phyloP scores from a whole-genome alignment of 1,140 invertebrate genomes.

The Druon quercuslanigerum region DNA sequence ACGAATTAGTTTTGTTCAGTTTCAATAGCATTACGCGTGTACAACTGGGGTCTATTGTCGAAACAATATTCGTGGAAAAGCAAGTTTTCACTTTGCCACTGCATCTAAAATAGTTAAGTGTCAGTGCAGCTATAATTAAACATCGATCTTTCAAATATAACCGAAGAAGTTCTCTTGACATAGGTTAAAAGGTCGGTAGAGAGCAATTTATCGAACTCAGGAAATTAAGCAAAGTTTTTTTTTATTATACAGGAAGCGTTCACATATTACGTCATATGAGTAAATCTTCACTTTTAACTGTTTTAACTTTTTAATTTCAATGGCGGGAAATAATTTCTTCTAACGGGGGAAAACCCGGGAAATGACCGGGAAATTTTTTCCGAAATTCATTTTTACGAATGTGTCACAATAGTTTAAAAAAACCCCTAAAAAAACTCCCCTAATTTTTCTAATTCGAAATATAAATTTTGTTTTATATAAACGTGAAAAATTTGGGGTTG shows the following conservation, averaged over 20 bases:
- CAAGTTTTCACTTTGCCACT: not conserved
- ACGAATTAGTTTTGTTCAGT: not conserved
- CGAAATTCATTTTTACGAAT: no score
- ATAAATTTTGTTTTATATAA: no score
- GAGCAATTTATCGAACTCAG: not conserved
- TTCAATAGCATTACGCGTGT: not conserved
- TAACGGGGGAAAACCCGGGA: no score
- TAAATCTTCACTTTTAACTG: no score
- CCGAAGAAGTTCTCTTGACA: not conserved
- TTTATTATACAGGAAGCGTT: not conserved
- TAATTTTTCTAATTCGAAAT: no score
- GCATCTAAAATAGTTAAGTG: not conserved
- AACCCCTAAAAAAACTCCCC: no score
- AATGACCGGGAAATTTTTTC: no score
- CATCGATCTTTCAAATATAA: conserved; percentile 11
- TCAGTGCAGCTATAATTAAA: conserved; percentile 15
- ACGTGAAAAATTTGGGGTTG: no score
- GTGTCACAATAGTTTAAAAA: no score
- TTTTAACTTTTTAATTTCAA: no score
- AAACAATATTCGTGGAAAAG: not conserved
- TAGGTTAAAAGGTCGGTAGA: conserved; percentile 4
- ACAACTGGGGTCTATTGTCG: not conserved
- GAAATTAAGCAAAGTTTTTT: not conserved
- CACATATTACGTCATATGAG: no score
- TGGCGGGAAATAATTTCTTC: no score